These are phyloP conservation scores for Pomatorhinus ruficollis DNA, from an alignment of 2,113 vertebrate species.

Conservation along the genomic window DNA sequence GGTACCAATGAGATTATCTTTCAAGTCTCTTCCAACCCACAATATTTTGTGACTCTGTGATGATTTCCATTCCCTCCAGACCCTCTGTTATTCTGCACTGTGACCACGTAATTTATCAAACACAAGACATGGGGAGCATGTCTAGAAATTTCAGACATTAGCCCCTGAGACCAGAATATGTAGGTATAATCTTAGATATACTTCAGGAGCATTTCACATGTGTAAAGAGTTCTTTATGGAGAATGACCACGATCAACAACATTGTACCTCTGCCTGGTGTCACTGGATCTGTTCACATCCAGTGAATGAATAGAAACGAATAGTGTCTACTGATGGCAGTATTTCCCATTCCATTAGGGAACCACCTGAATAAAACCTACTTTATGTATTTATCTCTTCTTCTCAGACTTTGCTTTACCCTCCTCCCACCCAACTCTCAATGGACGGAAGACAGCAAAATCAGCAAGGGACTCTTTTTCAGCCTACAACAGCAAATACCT, in stretches of 20 bases:
- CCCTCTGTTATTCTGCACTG: neutral
- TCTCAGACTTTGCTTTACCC: constrained; percentile 58
- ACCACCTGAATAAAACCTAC: neutral
- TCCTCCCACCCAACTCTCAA: constrained; percentile 3
- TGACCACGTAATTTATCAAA: neutral
- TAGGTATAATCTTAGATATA: neutral
- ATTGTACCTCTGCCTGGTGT: neutral
- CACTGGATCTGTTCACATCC: neutral
- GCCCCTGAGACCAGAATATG: neutral
- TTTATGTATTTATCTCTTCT: neutral
- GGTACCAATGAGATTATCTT: neutral
- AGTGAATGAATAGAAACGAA: neutral
- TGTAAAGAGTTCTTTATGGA: neutral
- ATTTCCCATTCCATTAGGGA: neutral
- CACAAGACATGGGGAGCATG: neutral
- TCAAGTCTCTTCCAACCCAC: neutral
- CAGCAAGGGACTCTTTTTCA: constrained; percentile 66
- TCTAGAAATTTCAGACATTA: neutral
- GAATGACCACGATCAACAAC: neutral
- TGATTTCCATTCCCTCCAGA: neutral
- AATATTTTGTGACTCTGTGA: neutral
- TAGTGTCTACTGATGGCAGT: neutral
- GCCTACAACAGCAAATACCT: constrained; percentile 75
- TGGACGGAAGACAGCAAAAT: constrained; percentile 38
- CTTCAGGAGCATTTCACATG: neutral